phyloP scores from a whole-genome alignment of 1,140 invertebrate genomes.

The Sycophaga agraensis region DNA sequence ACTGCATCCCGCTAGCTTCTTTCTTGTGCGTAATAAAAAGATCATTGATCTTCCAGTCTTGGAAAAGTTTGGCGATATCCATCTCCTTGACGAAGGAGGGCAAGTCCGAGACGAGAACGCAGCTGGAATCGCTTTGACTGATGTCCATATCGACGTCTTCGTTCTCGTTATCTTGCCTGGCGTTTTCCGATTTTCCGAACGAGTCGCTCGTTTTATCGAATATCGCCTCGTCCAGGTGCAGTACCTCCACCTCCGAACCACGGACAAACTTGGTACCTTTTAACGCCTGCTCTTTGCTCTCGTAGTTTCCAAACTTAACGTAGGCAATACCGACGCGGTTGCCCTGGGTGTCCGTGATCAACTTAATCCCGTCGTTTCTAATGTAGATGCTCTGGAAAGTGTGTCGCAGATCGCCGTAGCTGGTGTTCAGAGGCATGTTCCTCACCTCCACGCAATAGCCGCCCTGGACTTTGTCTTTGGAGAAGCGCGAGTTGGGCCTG shows the following conservation, averaged over 20 bases:
- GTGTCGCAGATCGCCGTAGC: slow-evolving; percentile 76
- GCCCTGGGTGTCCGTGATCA: slow-evolving; percentile 79
- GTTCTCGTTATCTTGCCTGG: slow-evolving; percentile 38
- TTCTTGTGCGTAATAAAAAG: slow-evolving; percentile 69
- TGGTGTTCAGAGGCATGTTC: slow-evolving; percentile 67
- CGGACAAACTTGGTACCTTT: slow-evolving; percentile 49
- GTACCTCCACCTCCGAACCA: slow-evolving; percentile 64
- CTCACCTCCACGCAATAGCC: slow-evolving; percentile 70
- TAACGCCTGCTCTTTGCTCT: slow-evolving; percentile 72
- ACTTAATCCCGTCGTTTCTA: slow-evolving; percentile 79
- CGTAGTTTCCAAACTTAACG: slow-evolving; percentile 71
- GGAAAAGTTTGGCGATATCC: slow-evolving; percentile 76
- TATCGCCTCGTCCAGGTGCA: slow-evolving; percentile 63
- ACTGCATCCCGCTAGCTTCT: slow-evolving; percentile 61
- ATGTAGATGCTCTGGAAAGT: slow-evolving; percentile 80
- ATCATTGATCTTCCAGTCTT: slow-evolving; percentile 66
- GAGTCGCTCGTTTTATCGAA: slow-evolving; percentile 69
- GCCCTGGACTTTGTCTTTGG: slow-evolving; percentile 30
- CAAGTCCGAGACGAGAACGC: slow-evolving; percentile 69
- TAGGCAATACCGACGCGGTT: slow-evolving; percentile 77
- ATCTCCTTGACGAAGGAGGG: slow-evolving; percentile 75
- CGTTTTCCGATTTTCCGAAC: slow-evolving; percentile 55
- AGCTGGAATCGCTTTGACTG: slow-evolving; percentile 56
- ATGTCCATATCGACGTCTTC: slow-evolving; percentile 38
- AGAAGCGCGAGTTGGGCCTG: slow-evolving; percentile 32